These are phyloP conservation scores for Chlamydotis undulata DNA, from an alignment of 2,113 vertebrate genomes.

Conservation along the genomic window DNA sequence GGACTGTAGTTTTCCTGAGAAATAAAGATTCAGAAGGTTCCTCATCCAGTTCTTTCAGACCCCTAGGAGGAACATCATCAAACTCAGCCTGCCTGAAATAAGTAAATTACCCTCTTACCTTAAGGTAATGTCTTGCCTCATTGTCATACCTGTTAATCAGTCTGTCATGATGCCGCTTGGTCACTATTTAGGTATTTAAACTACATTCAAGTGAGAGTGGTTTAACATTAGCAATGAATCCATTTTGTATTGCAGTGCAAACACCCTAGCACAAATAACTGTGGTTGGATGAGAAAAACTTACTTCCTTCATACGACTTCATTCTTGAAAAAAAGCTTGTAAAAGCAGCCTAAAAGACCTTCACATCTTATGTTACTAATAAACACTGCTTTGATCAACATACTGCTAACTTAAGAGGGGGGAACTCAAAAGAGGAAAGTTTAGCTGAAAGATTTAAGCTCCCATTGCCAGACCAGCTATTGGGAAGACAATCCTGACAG, in stretches of 20 bases:
- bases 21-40: neutral
- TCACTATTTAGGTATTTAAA: neutral
- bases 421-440: neutral
- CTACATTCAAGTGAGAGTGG: neutral
- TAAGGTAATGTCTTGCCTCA: neutral
- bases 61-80: neutral
- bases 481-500: neutral
- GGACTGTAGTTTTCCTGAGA: neutral
- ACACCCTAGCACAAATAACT: neutral
- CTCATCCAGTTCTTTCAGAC: neutral
- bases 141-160: neutral
- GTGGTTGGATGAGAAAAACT: neutral
- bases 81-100: neutral
- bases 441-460: neutral
- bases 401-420: neutral
- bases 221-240: neutral
- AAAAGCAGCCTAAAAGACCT: neutral
- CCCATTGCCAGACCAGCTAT: accelerated
- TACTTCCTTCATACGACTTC: accelerated
- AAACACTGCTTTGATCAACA: neutral
- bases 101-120: neutral
- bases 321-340: neutral
- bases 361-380: neutral
- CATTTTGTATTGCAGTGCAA: neutral
- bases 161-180: neutral